Percentiles rank a stretch among this genome's conserved stretches.
Conservation (phyloP, 1,140 invertebrate genomes). For the Aphaenogaster ashmeadi region DNA sequence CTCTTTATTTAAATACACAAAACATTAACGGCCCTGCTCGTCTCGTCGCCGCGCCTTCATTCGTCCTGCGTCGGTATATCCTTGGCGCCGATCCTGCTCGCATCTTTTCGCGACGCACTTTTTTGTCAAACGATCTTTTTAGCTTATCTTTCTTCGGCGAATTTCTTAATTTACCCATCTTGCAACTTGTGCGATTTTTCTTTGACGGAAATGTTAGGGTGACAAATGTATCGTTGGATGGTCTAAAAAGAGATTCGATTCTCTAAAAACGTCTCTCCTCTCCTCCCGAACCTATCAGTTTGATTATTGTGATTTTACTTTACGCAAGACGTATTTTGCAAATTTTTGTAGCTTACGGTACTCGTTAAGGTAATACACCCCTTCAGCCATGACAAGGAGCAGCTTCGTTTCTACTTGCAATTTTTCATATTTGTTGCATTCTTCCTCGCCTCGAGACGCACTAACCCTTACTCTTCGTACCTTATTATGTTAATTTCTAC, state of each 20-base stretch:
- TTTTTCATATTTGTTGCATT: conserved; percentile 38
- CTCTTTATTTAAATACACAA: conserved; percentile 85
- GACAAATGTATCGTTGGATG: neutral
- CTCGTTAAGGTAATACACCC: conserved; percentile 20
- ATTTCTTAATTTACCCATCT: conserved; percentile 1
- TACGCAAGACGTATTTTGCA: neutral
- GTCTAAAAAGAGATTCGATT: neutral
- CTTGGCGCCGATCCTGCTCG: neutral
- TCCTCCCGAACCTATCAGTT: neutral
- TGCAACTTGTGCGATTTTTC: neutral
- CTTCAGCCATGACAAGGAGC: neutral
- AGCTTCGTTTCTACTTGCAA: conserved; percentile 1
- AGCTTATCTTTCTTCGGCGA: neutral
- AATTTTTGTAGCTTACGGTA: neutral
- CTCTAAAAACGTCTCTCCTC: neutral
- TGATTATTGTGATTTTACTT: neutral
- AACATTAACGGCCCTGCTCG: conserved; percentile 81
- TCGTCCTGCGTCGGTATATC: neutral
- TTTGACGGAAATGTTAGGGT: neutral
- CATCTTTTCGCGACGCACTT: neutral
- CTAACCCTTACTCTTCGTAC: conserved; percentile 35
- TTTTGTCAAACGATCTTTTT: neutral
- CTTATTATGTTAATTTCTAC: conserved; percentile 55
- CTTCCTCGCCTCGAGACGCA: conserved; percentile 57
- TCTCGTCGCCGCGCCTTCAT: neutral